A percentile compares a stretch with the other conserved stretches of the same genome.
Conservation (phyloP, 2,113 vertebrate species). For the Thinocorus orbignyianus region DNA sequence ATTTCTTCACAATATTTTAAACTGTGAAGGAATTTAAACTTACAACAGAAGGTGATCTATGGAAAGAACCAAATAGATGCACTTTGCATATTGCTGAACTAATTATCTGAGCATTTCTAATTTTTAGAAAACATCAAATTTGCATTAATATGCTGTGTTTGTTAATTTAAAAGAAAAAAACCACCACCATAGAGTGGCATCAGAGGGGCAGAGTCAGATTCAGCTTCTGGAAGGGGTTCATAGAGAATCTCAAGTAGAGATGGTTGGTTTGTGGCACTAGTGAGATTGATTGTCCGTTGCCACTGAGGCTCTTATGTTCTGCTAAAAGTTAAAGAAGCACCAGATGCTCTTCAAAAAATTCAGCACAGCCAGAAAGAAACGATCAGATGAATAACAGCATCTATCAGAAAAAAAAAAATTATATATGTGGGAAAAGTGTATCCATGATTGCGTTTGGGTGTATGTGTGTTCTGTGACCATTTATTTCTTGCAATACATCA, state of each 20-base stretch:
- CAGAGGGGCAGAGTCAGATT: slow-evolving; percentile 33
- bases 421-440: not conserved
- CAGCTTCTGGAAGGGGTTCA: not conserved
- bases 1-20: slow-evolving; percentile 86
- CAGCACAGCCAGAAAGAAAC: slow-evolving; percentile 40
- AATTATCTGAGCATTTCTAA: slow-evolving; percentile 70
- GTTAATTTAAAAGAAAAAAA: slow-evolving; percentile 60
- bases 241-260: not conserved
- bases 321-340: slow-evolving; percentile 18
- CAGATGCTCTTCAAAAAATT: slow-evolving; percentile 46
- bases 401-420: slow-evolving; percentile 27
- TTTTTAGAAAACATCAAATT: slow-evolving; percentile 66
- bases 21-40: slow-evolving; percentile 80
- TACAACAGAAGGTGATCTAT: slow-evolving; percentile 70
- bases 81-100: slow-evolving; percentile 71
- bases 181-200: slow-evolving; percentile 3
- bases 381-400: slow-evolving; percentile 11
- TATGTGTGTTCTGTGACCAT: slow-evolving; percentile 57
- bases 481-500: slow-evolving; percentile 25
- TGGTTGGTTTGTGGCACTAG: slow-evolving; percentile 34
- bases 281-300: slow-evolving; percentile 16
- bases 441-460: slow-evolving; percentile 17
- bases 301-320: slow-evolving; percentile 20
- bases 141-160: slow-evolving; percentile 69
- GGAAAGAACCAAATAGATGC: slow-evolving; percentile 75